phyloP scores from a whole-genome alignment of 2,113 vertebrate genomes.

The Upupa epops region DNA sequence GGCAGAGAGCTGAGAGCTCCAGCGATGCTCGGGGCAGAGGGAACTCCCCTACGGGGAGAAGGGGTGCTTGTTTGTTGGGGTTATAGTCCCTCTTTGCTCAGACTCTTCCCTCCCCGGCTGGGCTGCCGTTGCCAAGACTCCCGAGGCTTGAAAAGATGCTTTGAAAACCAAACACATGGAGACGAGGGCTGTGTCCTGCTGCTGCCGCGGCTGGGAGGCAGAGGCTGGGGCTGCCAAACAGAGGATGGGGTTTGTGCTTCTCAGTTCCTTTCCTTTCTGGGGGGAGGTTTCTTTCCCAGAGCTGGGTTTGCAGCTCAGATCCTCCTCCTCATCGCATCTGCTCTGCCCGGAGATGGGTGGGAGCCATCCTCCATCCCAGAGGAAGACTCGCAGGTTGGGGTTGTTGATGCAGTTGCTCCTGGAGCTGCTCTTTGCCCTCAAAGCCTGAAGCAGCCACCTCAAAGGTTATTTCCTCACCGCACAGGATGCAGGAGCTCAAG shows the following conservation, averaged over 20 bases:
- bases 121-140: conserved; percentile 48
- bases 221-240: background rate
- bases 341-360: background rate
- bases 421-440: background rate
- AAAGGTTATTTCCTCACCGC: background rate
- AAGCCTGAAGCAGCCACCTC: background rate
- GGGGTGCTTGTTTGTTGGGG: too few species aligned
- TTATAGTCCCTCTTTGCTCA: background rate
- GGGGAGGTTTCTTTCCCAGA: background rate
- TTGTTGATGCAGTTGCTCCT: too few species aligned
- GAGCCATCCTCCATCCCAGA: background rate
- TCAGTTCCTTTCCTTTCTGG: too few species aligned
- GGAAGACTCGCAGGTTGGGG: background rate
- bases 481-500: background rate
- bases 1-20: background rate
- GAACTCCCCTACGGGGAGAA: too few species aligned
- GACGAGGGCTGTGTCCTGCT: conserved; percentile 11
- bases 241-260: background rate
- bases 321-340: background rate
- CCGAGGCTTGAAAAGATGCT: conserved; percentile 50
- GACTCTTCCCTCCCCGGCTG: background rate
- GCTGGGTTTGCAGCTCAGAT: background rate
- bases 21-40: rapidly evolving
- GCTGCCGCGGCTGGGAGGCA: background rate
- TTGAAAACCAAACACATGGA: conserved; percentile 30